Conservation (phyloP, 2,113 vertebrate species). For the Corythornis madagascariensis region DNA sequence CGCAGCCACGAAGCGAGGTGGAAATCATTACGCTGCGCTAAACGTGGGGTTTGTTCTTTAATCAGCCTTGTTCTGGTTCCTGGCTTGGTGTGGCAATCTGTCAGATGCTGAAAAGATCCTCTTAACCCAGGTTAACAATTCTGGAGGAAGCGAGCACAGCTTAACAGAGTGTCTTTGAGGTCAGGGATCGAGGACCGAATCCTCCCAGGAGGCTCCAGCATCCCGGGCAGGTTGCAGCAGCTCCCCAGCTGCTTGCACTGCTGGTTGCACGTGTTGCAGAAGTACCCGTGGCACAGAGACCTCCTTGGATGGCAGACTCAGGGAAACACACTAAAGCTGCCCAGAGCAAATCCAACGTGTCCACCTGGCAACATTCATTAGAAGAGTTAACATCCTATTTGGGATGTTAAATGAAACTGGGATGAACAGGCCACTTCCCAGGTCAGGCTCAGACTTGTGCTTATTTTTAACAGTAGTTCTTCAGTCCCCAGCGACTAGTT, state of each 20-base stretch:
- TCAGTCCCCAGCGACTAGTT: rapidly evolving
- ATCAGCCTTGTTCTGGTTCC: conserved; percentile 1
- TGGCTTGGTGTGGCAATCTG: conserved; percentile 17
- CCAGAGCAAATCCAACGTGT: rapidly evolving
- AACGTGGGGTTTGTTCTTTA: conserved; percentile 26
- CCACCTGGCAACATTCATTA: neutral
- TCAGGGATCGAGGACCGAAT: rapidly evolving
- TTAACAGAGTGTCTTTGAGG: neutral
- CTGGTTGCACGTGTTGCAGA: rapidly evolving
- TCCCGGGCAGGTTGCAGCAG: neutral
- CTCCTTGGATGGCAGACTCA: rapidly evolving
- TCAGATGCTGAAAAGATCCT: neutral
- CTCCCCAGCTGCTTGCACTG: rapidly evolving
- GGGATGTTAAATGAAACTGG: neutral
- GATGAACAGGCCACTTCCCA: neutral
- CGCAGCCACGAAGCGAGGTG: conserved; percentile 31
- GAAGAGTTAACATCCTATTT: rapidly evolving
- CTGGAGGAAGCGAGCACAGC: neutral
- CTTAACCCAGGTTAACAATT: neutral
- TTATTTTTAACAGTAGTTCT: neutral
- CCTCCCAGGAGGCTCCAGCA: neutral
- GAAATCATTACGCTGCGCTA: conserved; percentile 33
- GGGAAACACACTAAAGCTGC: rapidly evolving
- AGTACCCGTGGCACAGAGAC: rapidly evolving
- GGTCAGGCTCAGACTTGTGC: neutral